Conservation (phyloP, 53 echinoderm and acorn worm genomes). For the Temnopleurus reevesii region DNA sequence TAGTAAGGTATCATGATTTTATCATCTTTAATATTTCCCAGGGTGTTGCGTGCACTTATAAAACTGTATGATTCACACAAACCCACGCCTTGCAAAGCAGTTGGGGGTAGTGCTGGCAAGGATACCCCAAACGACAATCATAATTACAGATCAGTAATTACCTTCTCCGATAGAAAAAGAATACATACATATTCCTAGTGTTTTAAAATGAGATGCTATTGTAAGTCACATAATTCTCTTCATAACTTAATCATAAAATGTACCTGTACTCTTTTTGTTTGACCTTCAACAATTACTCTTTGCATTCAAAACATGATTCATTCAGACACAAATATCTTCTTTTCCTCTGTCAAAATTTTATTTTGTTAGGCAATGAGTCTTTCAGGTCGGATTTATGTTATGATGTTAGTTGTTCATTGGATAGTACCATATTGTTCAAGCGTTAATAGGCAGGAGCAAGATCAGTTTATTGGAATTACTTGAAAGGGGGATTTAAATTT, state of each 20-base stretch:
- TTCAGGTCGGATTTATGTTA: background rate
- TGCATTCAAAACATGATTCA: constrained; percentile 21
- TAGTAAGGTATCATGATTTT: background rate
- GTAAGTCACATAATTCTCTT: too few relatives aligned
- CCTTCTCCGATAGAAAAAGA: background rate
- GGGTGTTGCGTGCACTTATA: background rate
- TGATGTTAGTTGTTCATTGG: too few relatives aligned
- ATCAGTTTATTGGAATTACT: too few relatives aligned
- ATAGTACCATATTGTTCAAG: background rate
- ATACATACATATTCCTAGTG: constrained; percentile 2
- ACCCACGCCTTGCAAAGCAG: background rate
- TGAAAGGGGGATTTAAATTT: background rate
- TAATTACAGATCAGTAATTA: constrained; percentile 30
- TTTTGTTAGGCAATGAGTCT: background rate
- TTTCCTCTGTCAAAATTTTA: background rate
- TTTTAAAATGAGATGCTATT: too few relatives aligned
- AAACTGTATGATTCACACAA: constrained; percentile 2
- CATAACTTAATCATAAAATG: too few relatives aligned
- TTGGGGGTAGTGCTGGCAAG: constrained; percentile 19
- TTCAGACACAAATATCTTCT: background rate
- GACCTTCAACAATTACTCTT: constrained; percentile 1
- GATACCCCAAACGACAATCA: constrained; percentile 38
- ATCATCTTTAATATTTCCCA: background rate
- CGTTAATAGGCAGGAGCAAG: background rate
- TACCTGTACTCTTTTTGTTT: background rate